A percentile compares a stretch with the other conserved stretches of the same genome.
Conservation (phyloP, 2,888 invertebrate species). For the Leptinotarsa rubiginosa region DNA sequence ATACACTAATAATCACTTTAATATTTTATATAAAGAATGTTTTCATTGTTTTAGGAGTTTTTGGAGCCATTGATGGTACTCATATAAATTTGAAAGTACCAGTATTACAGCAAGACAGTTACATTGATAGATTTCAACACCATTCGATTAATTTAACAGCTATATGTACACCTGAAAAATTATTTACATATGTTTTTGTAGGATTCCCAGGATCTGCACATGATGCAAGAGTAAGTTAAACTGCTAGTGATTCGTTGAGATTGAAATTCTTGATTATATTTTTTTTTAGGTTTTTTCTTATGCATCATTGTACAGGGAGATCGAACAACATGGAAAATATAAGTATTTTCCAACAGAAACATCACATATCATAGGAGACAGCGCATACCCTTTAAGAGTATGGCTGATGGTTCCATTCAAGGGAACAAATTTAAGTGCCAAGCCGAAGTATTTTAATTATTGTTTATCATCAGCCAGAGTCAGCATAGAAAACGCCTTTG, state of each 20-base stretch:
- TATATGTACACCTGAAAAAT: slow-evolving; percentile 36
- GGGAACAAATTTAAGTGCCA: neutral
- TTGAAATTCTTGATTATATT: neutral
- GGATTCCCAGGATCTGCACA: slow-evolving; percentile 46
- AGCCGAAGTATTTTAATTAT: neutral
- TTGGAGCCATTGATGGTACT: slow-evolving; percentile 43
- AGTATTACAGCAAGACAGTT: slow-evolving; percentile 44
- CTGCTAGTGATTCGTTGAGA: neutral
- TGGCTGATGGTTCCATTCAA: slow-evolving; percentile 3
- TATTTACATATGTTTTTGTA: slow-evolving; percentile 42
- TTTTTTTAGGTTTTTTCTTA: neutral
- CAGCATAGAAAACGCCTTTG: slow-evolving; percentile 5
- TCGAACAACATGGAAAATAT: neutral
- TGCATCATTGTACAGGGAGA: neutral
- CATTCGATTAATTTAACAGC: slow-evolving; percentile 46
- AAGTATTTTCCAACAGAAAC: slow-evolving; percentile 7
- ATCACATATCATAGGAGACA: neutral
- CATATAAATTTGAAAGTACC: slow-evolving; percentile 41
- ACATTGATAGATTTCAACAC: slow-evolving; percentile 32
- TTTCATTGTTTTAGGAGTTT: slow-evolving; percentile 12
- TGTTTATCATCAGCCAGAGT: slow-evolving; percentile 7
- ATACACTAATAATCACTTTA: neutral
- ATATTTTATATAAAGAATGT: slow-evolving; percentile 1
- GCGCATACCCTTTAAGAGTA: neutral
- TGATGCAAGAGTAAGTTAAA: slow-evolving; percentile 38